Evolutionary conservation across 2,888 invertebrate genomes (phyloP), one percentile per base, ranked within the genome.

Genomic region (Agapostemon virescens): DNA sequence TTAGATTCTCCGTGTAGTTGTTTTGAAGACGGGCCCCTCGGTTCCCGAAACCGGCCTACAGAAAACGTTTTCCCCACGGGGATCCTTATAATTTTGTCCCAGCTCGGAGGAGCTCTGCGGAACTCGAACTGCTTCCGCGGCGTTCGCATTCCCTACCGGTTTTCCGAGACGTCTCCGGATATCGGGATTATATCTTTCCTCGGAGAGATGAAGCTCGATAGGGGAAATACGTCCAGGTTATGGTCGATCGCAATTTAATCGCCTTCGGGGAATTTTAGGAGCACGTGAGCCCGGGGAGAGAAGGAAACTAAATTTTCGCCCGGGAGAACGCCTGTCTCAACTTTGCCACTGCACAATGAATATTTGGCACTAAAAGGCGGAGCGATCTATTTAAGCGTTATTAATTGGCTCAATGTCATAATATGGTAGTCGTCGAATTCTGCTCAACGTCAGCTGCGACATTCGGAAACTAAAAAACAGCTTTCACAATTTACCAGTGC

Each of bases 191-290:
- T 72, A 58, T 30, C 58, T 61, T 45, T 36, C 58, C 73, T 61
- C 20, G 5, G 55, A 17, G 49, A 68, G 71, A 81, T 33, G 63
- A 42, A n/a, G 6, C 40, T 45, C 38, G 64, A 58, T 26, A 33
- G 15, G 11, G 66, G 74, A 74, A 69, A 82, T 74, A 72, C 69
- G 58, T 61, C 73, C 61, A 52, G 49, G 38, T 73, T 71, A 67
- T n/a, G 72, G 61, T 71, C 79, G 68, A 77, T 72, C 69, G 74
- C 75, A 70, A 75, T 75, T 77, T 82, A 77, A 74, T 82, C 82
- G 84, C 45, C 69, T 42, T 42, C 52, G 20, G 71, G 58, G 52
- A 64, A 72, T 68, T 67, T 58, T 17, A 61, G 45, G 45, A 63
- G 17, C 23, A 61, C 33, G 49, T 13, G 36, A 33, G 2, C 15